Evolutionary conservation across 2,888 invertebrate genomes (phyloP).

Genomic region (Latrodectus hesperus): DNA sequence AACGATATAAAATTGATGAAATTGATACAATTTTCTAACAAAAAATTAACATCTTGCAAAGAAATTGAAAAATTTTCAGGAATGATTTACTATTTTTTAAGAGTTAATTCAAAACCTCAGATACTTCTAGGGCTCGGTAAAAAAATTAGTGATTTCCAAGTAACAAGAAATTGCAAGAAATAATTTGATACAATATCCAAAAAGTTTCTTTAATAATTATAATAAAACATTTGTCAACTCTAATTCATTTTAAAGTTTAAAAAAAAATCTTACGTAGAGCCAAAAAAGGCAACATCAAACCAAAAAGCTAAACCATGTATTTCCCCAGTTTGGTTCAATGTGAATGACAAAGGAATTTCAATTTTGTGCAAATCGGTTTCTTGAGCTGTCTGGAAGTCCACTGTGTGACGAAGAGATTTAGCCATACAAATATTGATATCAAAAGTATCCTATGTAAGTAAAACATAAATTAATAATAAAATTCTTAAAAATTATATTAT

Average conservation of each 20-base stretch:
- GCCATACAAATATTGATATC: slow-evolving; percentile 98
- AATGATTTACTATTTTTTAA: too few relatives aligned
- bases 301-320: slow-evolving; percentile 99
- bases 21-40: too few relatives aligned
- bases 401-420: slow-evolving; percentile 91
- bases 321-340: slow-evolving; percentile 91
- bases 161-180: too few relatives aligned
- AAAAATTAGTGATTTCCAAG: too few relatives aligned
- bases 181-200: too few relatives aligned
- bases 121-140: too few relatives aligned
- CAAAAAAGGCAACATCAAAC: slow-evolving; percentile 98
- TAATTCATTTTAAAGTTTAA: background rate
- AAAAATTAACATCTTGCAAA: too few relatives aligned
- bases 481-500: background rate
- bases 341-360: slow-evolving; percentile 94
- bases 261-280: slow-evolving; percentile 79
- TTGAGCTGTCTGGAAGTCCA: slow-evolving; percentile 93
- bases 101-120: too few relatives aligned
- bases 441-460: slow-evolving; percentile 85
- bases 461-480: background rate
- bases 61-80: too few relatives aligned
- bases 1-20: too few relatives aligned
- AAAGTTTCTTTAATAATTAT: too few relatives aligned
- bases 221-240: too few relatives aligned
- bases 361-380: slow-evolving; percentile 96